Conservation (phyloP, 2,888 invertebrate species). For the Pristionchus maxplancki region DNA sequence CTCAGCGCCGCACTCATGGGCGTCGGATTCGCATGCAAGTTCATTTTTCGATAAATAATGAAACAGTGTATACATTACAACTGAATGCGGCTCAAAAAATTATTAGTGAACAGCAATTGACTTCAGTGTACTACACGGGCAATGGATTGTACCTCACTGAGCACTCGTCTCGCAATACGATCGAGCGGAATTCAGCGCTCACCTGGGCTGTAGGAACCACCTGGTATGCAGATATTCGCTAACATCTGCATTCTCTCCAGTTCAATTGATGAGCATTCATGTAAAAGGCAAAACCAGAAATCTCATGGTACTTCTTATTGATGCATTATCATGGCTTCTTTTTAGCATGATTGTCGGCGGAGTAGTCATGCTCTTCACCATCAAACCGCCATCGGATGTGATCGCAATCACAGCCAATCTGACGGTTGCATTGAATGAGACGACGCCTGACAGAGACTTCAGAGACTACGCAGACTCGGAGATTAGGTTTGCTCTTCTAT, state of each 20-base stretch:
- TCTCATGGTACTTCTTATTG: neutral
- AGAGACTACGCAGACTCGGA: neutral
- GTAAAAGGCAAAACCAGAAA: neutral
- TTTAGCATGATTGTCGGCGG: constrained; percentile 38
- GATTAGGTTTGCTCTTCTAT: neutral
- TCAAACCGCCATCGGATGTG: neutral
- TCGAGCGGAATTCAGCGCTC: constrained; percentile 59
- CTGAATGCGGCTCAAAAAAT: neutral
- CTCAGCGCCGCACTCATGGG: constrained; percentile 59
- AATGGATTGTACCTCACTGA: constrained; percentile 60
- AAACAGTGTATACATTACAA: neutral
- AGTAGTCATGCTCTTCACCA: constrained; percentile 44
- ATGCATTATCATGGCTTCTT: neutral
- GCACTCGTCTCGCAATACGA: constrained; percentile 60
- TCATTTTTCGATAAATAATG: neutral
- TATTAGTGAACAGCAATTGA: neutral
- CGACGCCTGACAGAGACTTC: neutral
- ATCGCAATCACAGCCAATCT: neutral
- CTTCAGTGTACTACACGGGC: constrained; percentile 63
- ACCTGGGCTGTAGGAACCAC: constrained; percentile 61
- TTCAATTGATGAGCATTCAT: neutral
- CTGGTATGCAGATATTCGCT: constrained; percentile 54
- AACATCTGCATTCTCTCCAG: neutral
- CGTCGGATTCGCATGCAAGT: constrained; percentile 63
- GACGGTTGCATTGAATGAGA: neutral